Conservation (phyloP, 2,113 vertebrate genomes). For the Mobula hypostoma region DNA sequence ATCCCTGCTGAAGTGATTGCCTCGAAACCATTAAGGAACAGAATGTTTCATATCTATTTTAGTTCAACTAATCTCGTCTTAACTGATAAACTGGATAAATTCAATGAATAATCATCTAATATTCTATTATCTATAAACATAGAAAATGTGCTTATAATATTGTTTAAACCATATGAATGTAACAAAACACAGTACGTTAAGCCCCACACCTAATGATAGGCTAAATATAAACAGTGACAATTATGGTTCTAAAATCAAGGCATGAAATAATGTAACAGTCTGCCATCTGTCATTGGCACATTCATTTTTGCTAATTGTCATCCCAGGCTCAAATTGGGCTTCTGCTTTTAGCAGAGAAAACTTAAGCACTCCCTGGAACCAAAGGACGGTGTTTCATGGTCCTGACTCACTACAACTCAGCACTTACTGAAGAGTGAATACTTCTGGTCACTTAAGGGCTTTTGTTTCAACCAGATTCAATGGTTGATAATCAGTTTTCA, state of each 20-base stretch:
- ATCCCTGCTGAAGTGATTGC: background rate
- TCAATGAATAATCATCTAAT: slow-evolving; percentile 13
- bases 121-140: background rate
- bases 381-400: background rate
- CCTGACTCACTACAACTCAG: background rate
- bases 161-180: slow-evolving; percentile 19
- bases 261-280: slow-evolving; percentile 38
- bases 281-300: slow-evolving; percentile 35
- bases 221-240: slow-evolving; percentile 36
- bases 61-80: slow-evolving; percentile 13
- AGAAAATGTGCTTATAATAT: slow-evolving; percentile 7
- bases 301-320: slow-evolving; percentile 33
- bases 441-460: background rate
- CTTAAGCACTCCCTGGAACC: slow-evolving; percentile 29
- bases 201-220: slow-evolving; percentile 34
- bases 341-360: slow-evolving; percentile 22
- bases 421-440: background rate
- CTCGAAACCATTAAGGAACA: background rate
- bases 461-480: background rate
- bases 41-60: slow-evolving; percentile 25
- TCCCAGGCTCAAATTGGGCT: slow-evolving; percentile 34
- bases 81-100: slow-evolving; percentile 15
- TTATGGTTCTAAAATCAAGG: slow-evolving; percentile 36
- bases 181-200: slow-evolving; percentile 33
- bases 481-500: background rate